Percentiles rank a stretch among this genome's conserved stretches.
Conservation (phyloP, 2,888 invertebrate genomes). For the Erannis defoliaria region DNA sequence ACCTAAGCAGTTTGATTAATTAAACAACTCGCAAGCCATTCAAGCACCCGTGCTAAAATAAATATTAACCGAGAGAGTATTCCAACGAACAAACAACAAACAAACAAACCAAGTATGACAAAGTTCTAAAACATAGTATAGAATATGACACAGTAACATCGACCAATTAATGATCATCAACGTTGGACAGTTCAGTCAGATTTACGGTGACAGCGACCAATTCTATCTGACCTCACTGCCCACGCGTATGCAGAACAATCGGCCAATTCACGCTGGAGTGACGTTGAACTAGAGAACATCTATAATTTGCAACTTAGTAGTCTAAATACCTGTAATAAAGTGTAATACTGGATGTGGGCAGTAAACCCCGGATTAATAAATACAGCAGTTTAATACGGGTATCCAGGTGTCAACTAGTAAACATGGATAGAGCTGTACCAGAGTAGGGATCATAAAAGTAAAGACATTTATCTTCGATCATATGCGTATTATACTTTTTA, state of each 20-base stretch:
- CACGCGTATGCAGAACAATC: slow-evolving; percentile 30
- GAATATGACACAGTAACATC: slow-evolving; percentile 11
- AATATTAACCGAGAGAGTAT: too few relatives aligned
- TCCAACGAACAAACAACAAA: neutral
- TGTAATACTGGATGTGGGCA: slow-evolving; percentile 10
- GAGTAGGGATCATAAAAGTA: neutral
- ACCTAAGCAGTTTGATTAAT: slow-evolving; percentile 3
- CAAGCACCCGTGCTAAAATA: neutral
- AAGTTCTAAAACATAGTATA: neutral
- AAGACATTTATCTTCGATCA: too few relatives aligned
- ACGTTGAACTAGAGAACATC: neutral
- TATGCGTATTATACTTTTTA: too few relatives aligned
- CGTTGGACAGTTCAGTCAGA: slow-evolving; percentile 28
- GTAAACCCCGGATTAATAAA: slow-evolving; percentile 16
- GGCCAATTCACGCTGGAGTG: slow-evolving; percentile 19
- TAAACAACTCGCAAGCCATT: neutral
- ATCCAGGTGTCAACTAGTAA: neutral
- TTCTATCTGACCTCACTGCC: slow-evolving; percentile 34
- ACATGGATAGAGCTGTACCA: neutral
- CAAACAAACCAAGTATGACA: neutral
- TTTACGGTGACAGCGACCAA: slow-evolving; percentile 30
- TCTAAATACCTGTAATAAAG: slow-evolving; percentile 9
- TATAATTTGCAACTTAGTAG: slow-evolving; percentile 20
- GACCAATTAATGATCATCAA: slow-evolving; percentile 29
- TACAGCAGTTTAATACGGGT: neutral